A percentile compares a stretch with the other conserved stretches of the same genome.
Evolutionary conservation across 1,140 invertebrate species (phyloP).

Genomic region (Nixonia krombeini): DNA sequence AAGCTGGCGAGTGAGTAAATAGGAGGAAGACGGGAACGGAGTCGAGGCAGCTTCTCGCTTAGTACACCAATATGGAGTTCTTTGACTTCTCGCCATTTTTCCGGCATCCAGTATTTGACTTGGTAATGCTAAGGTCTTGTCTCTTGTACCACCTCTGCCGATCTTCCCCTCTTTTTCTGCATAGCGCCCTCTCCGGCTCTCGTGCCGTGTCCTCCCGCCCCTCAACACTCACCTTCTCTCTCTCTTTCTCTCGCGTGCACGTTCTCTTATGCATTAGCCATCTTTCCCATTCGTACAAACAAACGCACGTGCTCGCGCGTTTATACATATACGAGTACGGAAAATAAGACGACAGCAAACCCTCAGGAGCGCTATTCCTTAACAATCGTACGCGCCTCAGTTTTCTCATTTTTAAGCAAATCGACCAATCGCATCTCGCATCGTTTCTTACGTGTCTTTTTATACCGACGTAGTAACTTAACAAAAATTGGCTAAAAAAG

Average conservation of each 20-base stretch:
- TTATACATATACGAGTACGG: constrained; percentile 4
- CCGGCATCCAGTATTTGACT: constrained; percentile 65
- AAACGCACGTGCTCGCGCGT: constrained; percentile 40
- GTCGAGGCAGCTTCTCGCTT: constrained; percentile 22
- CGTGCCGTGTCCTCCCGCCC: no score
- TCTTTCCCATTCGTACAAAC: constrained; percentile 37
- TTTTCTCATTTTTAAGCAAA: no score
- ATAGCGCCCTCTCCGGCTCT: background rate
- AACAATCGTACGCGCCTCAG: no score
- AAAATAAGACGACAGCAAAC: no score
- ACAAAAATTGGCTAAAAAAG: no score
- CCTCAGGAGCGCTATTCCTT: constrained; percentile 19
- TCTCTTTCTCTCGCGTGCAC: no score
- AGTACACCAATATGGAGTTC: constrained; percentile 50
- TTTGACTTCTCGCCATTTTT: constrained; percentile 65
- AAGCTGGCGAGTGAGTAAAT: constrained; percentile 31
- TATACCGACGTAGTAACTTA: no score
- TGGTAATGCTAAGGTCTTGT: constrained; percentile 67
- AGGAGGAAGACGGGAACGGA: constrained; percentile 20
- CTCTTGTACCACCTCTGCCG: constrained; percentile 36
- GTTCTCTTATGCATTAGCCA: constrained; percentile 11
- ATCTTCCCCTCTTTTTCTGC: constrained; percentile 7
- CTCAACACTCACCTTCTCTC: constrained; percentile 2
- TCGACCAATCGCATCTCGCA: no score
- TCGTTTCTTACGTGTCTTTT: no score